Conservation (phyloP, 2,113 vertebrate genomes). For the Sceloporus tristichus region DNA sequence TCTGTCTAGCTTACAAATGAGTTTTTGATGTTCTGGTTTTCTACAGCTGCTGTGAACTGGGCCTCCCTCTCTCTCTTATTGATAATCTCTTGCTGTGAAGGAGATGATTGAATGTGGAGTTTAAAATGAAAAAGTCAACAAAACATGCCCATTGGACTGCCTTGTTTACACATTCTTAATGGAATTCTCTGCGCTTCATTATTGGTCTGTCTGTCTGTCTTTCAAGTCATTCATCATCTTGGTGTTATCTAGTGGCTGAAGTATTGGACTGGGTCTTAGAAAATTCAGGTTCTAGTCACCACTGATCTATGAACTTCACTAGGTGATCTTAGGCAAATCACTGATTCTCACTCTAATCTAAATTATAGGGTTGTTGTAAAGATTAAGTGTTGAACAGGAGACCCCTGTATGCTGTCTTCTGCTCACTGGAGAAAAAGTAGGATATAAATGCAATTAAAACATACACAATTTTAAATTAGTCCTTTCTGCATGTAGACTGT, state of each 20-base stretch:
- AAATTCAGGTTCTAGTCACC: no score
- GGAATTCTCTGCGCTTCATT: not conserved
- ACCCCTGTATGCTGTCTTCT: no score
- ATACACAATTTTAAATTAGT: no score
- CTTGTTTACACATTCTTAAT: not conserved
- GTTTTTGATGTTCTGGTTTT: constrained; percentile 32
- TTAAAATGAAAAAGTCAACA: constrained; percentile 28
- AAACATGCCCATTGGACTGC: constrained; percentile 13
- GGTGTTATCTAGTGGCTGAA: no score
- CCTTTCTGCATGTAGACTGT: no score
- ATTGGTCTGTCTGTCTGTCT: not conserved
- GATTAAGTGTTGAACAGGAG: no score
- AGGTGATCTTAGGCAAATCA: not conserved
- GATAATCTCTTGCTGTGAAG: constrained; percentile 4
- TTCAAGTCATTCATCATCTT: not conserved
- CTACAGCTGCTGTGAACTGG: not conserved
- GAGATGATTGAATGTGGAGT: not conserved
- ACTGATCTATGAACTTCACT: not conserved
- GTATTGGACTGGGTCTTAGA: no score
- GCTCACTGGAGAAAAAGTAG: no score
- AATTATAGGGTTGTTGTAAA: no score
- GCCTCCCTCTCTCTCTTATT: constrained; percentile 29
- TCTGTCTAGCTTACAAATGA: constrained; percentile 18
- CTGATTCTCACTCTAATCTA: not conserved
- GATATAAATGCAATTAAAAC: no score